phyloP scores from a whole-genome alignment of 2,888 invertebrate species.

The Meloe dianella region DNA sequence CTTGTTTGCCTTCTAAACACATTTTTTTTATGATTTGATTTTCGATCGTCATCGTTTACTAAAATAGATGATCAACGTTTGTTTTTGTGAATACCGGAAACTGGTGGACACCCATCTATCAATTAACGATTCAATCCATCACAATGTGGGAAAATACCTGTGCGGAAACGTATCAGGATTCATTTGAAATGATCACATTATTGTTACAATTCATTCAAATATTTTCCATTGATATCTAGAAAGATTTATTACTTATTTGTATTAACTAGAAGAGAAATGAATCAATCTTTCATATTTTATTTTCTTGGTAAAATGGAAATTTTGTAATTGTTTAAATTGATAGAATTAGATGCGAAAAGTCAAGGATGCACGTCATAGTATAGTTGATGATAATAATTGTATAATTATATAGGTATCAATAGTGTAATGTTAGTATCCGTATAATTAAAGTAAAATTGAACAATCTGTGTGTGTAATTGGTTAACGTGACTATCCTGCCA shows the following conservation, averaged over 20 bases:
- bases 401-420: too few relatives aligned
- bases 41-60: not conserved
- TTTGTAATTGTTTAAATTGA: not conserved
- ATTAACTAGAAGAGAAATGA: too few relatives aligned
- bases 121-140: not conserved
- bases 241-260: not conserved
- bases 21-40: not conserved
- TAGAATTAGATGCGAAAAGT: too few relatives aligned
- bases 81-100: not conserved
- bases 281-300: not conserved
- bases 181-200: not conserved
- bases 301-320: not conserved
- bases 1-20: constrained; percentile 2
- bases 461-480: too few relatives aligned
- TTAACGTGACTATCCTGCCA: too few relatives aligned
- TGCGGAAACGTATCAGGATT: not conserved
- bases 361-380: too few relatives aligned
- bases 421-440: too few relatives aligned
- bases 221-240: not conserved
- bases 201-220: too few relatives aligned
- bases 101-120: not conserved
- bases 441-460: too few relatives aligned
- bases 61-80: not conserved
- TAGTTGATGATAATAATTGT: too few relatives aligned
- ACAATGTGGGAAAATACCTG: not conserved